Conservation (phyloP, 2,113 vertebrate species). For the Xyrauchen texanus region DNA sequence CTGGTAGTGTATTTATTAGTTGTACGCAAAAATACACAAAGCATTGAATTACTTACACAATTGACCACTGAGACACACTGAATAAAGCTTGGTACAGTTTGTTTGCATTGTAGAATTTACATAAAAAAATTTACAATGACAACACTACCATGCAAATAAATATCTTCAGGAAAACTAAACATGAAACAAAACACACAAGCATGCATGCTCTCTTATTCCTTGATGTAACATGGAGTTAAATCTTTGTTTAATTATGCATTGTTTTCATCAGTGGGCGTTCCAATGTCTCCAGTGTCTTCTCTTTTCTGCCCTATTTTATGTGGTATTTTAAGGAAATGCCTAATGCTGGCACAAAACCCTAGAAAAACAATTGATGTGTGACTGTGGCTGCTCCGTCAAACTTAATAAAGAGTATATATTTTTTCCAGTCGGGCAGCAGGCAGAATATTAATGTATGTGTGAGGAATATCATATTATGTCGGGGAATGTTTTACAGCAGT, state of each 20-base stretch:
- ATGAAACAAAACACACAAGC: not conserved
- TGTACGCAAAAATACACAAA: too few species aligned
- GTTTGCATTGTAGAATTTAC: too few species aligned
- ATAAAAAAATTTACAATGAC: not conserved
- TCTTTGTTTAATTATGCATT: slow-evolving; percentile 14
- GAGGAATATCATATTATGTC: slow-evolving; percentile 6
- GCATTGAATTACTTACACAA: too few species aligned
- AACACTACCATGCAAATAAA: slow-evolving; percentile 12
- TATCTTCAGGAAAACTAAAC: slow-evolving; percentile 17
- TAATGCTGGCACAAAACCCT: slow-evolving; percentile 4
- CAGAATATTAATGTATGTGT: slow-evolving; percentile 3
- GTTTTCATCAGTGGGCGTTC: not conserved
- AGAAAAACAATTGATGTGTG: not conserved
- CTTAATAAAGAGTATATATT: not conserved
- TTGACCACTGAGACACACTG: too few species aligned
- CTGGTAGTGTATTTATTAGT: too few species aligned
- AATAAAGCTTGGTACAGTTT: too few species aligned
- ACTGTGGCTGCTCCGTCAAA: slow-evolving; percentile 5
- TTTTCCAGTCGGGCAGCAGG: not conserved
- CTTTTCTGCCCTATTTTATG: slow-evolving; percentile 10
- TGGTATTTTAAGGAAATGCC: slow-evolving; percentile 22
- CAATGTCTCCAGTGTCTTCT: not conserved
- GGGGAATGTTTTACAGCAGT: not conserved
- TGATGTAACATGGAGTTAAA: not conserved
- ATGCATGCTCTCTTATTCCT: not conserved